Base-by-base conservation (phyloP, 2,113 vertebrate genomes). In the Rhagologus leucostigma region DNA sequence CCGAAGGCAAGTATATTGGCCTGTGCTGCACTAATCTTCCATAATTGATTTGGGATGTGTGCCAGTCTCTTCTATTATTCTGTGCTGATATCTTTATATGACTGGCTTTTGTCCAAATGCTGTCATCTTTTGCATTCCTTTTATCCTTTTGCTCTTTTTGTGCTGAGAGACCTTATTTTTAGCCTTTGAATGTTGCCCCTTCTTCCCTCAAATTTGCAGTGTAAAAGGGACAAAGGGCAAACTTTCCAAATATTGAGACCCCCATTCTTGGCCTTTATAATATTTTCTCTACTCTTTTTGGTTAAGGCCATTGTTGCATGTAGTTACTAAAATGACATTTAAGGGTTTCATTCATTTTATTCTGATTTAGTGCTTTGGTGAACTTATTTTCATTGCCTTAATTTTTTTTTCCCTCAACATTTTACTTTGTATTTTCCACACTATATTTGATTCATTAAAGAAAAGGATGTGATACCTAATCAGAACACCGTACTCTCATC, bases 11-110 rank as follows among this genome's bases (percentile, higher is more conserved):
- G n/a, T 93, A 71, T 93, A 75, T 85, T 96, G 70, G 93, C 60
- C 74, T 96, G 15, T 87, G 89, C 86, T 93, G 84, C 90, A 97
- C 83, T 87, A 96, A 97, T 97, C 89, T 97, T 97, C 95, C 50
- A 75, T 98, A 98, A 98, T 97, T 98, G 97, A 98, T 96, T 96
- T 94, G 96, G 97, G 95, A 97, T 93, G 50, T 95, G 87, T 96
- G 96, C 98, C 98, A 98, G 50, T 92, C 57, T 95, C 89, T 90
- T 97, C 96, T 92, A 89, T 93, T 96, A 96, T 95, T 92, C 78
- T 91, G 50, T 39, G 57, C 82, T 96, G 96, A 93, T 95, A 87
- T 97, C 95, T 97, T 96, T 96, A 89, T 93, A 84, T 88, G 84
- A 87, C 64, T 96, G 97, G 97, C 97, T 97, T 93, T 89, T 80